These are phyloP conservation scores for Acropternis orthonyx DNA, from an alignment of 2,797 vertebrate species.

Conservation along the genomic window DNA sequence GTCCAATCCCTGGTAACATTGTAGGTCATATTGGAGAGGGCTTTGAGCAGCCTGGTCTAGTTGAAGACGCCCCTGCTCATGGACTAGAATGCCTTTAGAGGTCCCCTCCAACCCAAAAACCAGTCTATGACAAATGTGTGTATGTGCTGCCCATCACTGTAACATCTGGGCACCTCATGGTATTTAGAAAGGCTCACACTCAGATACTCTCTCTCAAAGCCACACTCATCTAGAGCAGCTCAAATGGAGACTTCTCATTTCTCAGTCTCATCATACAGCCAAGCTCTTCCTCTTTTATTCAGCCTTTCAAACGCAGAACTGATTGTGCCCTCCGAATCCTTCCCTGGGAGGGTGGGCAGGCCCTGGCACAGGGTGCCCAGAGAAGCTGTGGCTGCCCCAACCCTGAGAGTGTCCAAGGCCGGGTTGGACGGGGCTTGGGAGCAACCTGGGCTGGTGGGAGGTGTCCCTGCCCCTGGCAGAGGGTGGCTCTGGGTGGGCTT, in stretches of 20 bases:
- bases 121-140: not conserved
- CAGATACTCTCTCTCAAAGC: not conserved
- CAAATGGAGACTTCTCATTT: not conserved
- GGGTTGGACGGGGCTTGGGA: not conserved
- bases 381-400: not conserved
- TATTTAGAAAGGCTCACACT: not conserved
- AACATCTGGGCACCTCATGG: not conserved
- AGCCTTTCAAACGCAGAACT: not conserved
- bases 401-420: not conserved
- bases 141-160: not conserved
- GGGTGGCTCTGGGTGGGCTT: not conserved
- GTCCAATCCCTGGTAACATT: no score
- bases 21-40: not conserved
- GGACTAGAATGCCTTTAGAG: not conserved
- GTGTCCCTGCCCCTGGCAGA: not conserved
- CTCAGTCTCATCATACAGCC: not conserved
- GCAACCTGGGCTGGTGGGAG: not conserved
- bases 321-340: not conserved
- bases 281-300: not conserved
- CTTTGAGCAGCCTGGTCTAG: not conserved
- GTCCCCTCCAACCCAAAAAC: not conserved
- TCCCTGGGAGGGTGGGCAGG: not conserved
- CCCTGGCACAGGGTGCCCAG: not conserved
- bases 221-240: not conserved
- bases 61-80: not conserved